A percentile compares a stretch with the other conserved stretches of the same genome.
phyloP scores from a whole-genome alignment of 2,797 vertebrate species.

The Mareca strepera region DNA sequence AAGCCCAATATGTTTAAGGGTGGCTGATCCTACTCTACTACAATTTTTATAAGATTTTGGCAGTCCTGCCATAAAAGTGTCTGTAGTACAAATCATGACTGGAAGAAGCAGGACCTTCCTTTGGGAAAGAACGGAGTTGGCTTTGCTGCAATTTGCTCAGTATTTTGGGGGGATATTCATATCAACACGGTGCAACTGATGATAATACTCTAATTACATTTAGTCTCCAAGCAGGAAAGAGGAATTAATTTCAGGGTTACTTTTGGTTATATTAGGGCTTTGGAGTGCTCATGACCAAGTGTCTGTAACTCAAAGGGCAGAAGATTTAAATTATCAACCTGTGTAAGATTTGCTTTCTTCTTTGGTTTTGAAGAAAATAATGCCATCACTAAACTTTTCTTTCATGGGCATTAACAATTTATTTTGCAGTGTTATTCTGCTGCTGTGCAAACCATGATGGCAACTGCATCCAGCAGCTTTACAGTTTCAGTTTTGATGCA shows the following conservation, averaged over 20 bases:
- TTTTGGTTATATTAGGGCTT: background rate
- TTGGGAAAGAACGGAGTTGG: background rate
- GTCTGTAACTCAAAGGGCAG: background rate
- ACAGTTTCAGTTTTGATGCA: background rate
- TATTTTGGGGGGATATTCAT: background rate
- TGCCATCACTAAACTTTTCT: background rate
- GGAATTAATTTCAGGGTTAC: background rate
- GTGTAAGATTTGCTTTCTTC: background rate
- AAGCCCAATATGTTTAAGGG: background rate
- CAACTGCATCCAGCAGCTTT: background rate
- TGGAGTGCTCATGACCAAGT: background rate
- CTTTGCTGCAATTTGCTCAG: background rate
- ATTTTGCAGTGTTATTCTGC: background rate
- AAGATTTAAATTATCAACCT: background rate
- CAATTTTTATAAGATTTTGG: conserved; percentile 12
- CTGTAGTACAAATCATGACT: background rate
- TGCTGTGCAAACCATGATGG: background rate
- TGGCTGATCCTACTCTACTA: background rate
- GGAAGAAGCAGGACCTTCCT: background rate
- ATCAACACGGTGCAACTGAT: background rate
- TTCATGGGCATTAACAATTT: background rate
- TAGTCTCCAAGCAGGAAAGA: background rate
- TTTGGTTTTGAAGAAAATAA: background rate
- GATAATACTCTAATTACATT: background rate
- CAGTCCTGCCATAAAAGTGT: background rate